Evolutionary conservation across 2,797 vertebrate genomes (phyloP), one percentile per base, ranked within the genome.

Genomic region (Cossypha heuglini): DNA sequence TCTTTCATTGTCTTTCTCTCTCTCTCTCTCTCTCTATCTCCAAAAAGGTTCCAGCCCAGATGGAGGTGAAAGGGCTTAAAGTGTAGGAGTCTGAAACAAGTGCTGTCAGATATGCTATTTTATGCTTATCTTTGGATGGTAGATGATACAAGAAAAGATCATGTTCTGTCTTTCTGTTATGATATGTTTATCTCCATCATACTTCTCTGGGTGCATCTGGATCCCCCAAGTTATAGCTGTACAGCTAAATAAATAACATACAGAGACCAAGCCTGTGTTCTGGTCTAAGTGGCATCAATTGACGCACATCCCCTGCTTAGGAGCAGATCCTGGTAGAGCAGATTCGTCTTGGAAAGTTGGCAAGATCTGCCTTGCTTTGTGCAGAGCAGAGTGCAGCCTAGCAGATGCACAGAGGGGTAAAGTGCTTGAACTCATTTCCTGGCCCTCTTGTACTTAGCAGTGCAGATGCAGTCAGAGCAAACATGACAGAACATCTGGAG

Each of bases 341-440:
- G 20, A 88, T 66, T 33, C 7, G 0, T 40, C 54, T 62, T 78
- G 69, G 62, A 90, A 94, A 72, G 25, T n/a, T 78, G 80, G 55
- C 83, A 69, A 75, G 62, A 33, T 58, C n/a, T 76, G 29, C 17
- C 38, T 64, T 82, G 43, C 62, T 86, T 64, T 78, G 45, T 38
- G 43, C 35, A 25, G 62, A 81, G 59, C 31, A 42, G 73, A 52
- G 54, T 72, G 28, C 71, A 96, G 43, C 19, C 22, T 16, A 76
- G 59, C 75, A 89, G 87, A 90, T 77, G 59, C 55, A 72, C 16
- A 37, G 43, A 15, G 6, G 51, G 13, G 17, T 82, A 42, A 93
- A 93, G 46, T 69, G 52, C 67, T 84, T 87, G 77, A 93, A 94
- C 77, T 93, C n/a, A 29, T 28, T 93, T 93, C 80, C 76, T 89